Base-by-base conservation (phyloP, 2,797 vertebrate genomes). In the Danio aesculapii region DNA sequence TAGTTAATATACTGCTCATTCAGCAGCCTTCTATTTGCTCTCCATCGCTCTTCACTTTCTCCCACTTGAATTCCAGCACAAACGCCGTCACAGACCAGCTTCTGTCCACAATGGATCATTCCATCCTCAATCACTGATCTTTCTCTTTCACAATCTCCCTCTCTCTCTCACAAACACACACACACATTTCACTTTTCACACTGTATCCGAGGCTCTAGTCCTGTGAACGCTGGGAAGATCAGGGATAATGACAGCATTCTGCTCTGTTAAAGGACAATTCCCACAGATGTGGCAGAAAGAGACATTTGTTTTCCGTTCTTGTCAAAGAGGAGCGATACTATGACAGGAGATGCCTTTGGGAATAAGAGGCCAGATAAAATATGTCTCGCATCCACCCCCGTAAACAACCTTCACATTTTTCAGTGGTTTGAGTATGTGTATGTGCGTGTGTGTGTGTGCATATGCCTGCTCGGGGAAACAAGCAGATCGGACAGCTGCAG, bases 161-260 rank as follows among this genome's bases (percentile, higher is more conserved):
- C 30, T 30, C 30, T 30, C 30, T 30, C 30, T 30, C 30, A 12
- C 49, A 43, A 72, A 17, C 71, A 61, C 67, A 67, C 79, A 63
- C 75, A 61, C 81, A 81, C 81, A 78, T 57, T 79, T 81, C 43
- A 52, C 39, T 79, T 49, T 70, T 84, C 76, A 79, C 72, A 73
- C 83, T 79, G 83, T 81, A 84, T 73, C 16, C 14, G 58, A 83
- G 77, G 41, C 67, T 69, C 77, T 67, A 44, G 63, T 76, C 59
- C 69, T 68, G 73, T n/a, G 69, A 75, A 75, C 81, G 82, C 74
- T 84, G 74, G 81, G 87, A 86, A 83, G 81, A 83, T 63, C 75
- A 79, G 75, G 86, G 88, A 93, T 93, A 94, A 94, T 93, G 92
- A 92, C 90, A 92, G 91, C 90, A 93, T 94, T 94, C 92, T 94